These are phyloP conservation scores for Rhyacophila evoluta DNA, from an alignment of 2,888 invertebrate species.

Conservation along the genomic window DNA sequence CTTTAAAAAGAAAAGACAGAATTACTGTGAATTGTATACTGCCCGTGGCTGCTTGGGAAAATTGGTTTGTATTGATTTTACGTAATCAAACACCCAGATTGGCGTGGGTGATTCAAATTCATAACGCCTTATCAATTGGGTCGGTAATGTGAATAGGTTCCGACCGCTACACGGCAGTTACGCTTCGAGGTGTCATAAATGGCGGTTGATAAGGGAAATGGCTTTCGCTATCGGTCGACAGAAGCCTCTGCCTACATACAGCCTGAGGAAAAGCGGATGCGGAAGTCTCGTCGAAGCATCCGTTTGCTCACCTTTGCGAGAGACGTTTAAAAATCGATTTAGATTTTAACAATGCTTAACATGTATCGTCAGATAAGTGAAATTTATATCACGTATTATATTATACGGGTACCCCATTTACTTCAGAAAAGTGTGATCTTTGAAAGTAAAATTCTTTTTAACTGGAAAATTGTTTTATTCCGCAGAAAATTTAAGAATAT, in stretches of 20 bases:
- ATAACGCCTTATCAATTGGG: not conserved
- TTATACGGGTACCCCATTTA: too few species aligned
- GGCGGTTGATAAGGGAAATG: slow-evolving; percentile 2
- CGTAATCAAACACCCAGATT: not conserved
- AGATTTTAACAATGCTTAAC: not conserved
- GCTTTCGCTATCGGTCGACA: slow-evolving; percentile 1
- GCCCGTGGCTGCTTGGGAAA: too few species aligned
- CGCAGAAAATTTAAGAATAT: too few species aligned
- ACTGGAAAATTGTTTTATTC: too few species aligned
- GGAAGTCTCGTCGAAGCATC: slow-evolving; percentile 1
- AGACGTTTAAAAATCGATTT: slow-evolving; percentile 9
- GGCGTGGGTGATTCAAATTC: not conserved
- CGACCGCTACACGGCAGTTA: not conserved
- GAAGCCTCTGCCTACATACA: not conserved
- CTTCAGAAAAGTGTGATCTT: too few species aligned
- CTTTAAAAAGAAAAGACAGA: too few species aligned
- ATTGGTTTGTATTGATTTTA: too few species aligned
- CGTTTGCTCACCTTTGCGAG: not conserved
- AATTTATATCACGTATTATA: too few species aligned
- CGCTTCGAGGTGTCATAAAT: slow-evolving; percentile 8
- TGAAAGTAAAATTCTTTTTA: too few species aligned
- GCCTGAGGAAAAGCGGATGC: not conserved
- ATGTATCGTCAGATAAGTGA: too few species aligned
- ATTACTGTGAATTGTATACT: too few species aligned
- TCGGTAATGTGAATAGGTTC: slow-evolving; percentile 12